Conservation (phyloP, 2,113 vertebrate genomes). For the Paedocypris sp. region DNA sequence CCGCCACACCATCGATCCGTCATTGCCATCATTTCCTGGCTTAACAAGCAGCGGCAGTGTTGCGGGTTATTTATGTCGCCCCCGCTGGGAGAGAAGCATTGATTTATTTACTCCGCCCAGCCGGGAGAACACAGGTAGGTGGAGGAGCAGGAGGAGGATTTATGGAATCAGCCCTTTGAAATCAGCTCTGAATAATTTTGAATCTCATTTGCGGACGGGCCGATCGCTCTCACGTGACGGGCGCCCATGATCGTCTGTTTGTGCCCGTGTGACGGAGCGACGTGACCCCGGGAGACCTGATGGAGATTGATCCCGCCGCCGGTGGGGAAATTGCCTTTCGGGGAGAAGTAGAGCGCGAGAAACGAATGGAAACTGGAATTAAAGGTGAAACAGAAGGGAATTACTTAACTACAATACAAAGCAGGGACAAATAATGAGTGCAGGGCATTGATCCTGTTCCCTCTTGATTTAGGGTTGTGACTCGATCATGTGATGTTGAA, state of each 20-base stretch:
- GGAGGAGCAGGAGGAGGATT: slow-evolving; percentile 28
- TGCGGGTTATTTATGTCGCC: slow-evolving; percentile 42
- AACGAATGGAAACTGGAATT: too few species aligned
- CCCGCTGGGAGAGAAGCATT: slow-evolving; percentile 34
- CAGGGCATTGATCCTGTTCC: too few species aligned
- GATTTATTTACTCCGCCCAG: slow-evolving; percentile 40
- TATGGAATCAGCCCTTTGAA: slow-evolving; percentile 41
- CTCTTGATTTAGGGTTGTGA: too few species aligned
- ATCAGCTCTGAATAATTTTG: slow-evolving; percentile 44
- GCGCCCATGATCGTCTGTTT: slow-evolving; percentile 64
- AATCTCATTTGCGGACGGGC: slow-evolving; percentile 33
- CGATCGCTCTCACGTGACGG: slow-evolving; percentile 42
- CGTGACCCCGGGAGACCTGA: slow-evolving; percentile 67
- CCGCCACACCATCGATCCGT: slow-evolving; percentile 35
- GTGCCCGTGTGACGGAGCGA: slow-evolving; percentile 41
- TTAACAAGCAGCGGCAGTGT: slow-evolving; percentile 40
- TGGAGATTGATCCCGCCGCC: slow-evolving; percentile 77
- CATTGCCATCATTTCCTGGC: slow-evolving; percentile 38
- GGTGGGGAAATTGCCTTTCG: slow-evolving; percentile 67
- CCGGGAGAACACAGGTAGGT: slow-evolving; percentile 26
- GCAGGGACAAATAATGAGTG: too few species aligned
- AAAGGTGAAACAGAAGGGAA: too few species aligned
- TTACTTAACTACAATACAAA: too few species aligned
- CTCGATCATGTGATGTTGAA: too few species aligned
- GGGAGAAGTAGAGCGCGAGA: too few species aligned